Conservation (phyloP, 2,797 vertebrate genomes). For the Siniperca undulata region DNA sequence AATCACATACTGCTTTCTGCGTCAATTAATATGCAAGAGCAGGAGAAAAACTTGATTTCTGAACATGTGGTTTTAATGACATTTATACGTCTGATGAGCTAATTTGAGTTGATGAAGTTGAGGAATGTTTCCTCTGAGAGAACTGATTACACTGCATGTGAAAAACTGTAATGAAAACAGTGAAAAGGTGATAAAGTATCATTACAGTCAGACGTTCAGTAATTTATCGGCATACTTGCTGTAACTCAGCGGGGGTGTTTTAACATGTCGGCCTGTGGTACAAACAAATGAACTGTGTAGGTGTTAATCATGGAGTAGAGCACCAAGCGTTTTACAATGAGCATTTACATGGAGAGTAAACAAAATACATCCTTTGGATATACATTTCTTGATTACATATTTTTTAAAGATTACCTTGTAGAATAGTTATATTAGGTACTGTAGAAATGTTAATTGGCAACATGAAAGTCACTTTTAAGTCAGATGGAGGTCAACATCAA, state of each 20-base stretch:
- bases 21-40: conserved; percentile 32
- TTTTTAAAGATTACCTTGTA: background rate
- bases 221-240: conserved; percentile 11
- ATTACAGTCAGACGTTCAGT: conserved; percentile 24
- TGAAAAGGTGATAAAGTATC: background rate
- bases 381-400: background rate
- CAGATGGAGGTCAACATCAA: background rate
- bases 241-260: conserved; percentile 43
- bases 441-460: background rate
- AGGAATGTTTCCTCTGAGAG: conserved; percentile 17
- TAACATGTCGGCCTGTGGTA: background rate
- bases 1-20: conserved; percentile 10
- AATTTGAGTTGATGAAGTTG: conserved; percentile 16
- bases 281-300: conserved; percentile 21
- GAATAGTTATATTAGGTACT: background rate
- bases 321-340: background rate
- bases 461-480: conserved; percentile 20
- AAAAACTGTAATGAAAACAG: conserved; percentile 8
- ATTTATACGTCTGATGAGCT: conserved; percentile 4
- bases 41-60: conserved; percentile 25
- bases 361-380: background rate
- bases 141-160: background rate
- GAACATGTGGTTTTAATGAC: conserved; percentile 19
- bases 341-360: background rate
- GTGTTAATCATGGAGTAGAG: conserved; percentile 14